phyloP scores from a whole-genome alignment of 2,888 invertebrate species.

The Cynaeus angustus region DNA sequence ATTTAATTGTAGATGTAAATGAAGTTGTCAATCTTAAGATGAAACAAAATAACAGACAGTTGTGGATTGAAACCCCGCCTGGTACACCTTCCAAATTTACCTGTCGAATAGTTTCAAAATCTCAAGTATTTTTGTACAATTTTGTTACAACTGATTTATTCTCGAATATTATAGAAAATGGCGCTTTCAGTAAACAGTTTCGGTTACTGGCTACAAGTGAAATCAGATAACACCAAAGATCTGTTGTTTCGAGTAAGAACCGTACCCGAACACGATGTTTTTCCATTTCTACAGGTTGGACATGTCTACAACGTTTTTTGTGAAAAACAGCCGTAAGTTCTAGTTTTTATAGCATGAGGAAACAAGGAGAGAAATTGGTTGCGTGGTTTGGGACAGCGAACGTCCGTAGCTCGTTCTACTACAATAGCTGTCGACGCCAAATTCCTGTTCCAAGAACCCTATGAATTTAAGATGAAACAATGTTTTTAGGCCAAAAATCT shows the following conservation, averaged over 20 bases:
- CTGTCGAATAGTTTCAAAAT: conserved; percentile 12
- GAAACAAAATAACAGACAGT: background rate
- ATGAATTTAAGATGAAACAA: too few relatives aligned
- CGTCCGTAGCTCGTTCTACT: too few relatives aligned
- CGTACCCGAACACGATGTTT: background rate
- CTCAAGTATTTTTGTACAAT: conserved; percentile 1
- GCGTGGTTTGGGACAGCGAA: too few relatives aligned
- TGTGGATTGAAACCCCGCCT: background rate
- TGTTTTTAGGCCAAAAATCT: background rate
- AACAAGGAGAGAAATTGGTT: too few relatives aligned
- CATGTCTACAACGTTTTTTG: background rate
- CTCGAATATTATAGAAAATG: background rate
- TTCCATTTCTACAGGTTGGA: background rate
- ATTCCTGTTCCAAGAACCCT: too few relatives aligned
- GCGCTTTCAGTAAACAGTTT: background rate
- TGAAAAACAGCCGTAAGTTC: background rate
- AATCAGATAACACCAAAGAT: background rate
- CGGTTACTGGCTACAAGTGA: background rate
- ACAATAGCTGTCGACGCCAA: too few relatives aligned
- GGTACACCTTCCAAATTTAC: background rate
- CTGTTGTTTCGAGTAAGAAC: background rate
- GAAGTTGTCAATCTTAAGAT: background rate
- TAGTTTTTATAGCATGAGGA: too few relatives aligned
- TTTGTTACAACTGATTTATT: background rate
- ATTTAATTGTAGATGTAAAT: conserved; percentile 8